A percentile compares a stretch with the other conserved stretches of the same genome.
These are phyloP conservation scores for Chrysomela aeneicollis DNA, from an alignment of 2,888 invertebrate genomes.

Conservation along the genomic window DNA sequence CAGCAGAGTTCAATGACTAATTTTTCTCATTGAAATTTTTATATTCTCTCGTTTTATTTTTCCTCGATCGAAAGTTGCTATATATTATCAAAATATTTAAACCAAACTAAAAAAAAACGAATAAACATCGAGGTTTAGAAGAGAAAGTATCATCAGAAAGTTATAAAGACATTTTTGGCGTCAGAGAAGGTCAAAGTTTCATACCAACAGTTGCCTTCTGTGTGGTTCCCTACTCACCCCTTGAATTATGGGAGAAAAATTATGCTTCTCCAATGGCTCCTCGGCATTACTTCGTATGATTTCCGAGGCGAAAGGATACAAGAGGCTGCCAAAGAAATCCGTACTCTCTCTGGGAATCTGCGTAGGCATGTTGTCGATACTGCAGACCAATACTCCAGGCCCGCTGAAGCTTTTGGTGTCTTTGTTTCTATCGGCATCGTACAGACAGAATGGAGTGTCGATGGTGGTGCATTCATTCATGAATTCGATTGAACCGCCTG, in stretches of 20 bases:
- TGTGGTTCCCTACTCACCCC: too few species aligned
- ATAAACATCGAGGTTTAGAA: too few species aligned
- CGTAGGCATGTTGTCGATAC: constrained; percentile 99
- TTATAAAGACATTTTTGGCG: too few species aligned
- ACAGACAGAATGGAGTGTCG: constrained; percentile 98
- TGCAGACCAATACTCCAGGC: constrained; percentile 97
- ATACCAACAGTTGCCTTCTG: too few species aligned
- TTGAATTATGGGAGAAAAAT: constrained; percentile 75
- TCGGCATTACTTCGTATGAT: constrained; percentile 85
- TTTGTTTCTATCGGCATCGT: constrained; percentile 98
- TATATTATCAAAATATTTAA: too few species aligned
- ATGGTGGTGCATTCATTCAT: constrained; percentile 99
- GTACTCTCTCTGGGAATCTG: constrained; percentile 97
- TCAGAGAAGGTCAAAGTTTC: too few species aligned
- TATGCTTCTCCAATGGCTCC: constrained; percentile 78
- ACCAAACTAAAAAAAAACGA: too few species aligned
- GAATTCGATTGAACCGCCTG: constrained; percentile 81
- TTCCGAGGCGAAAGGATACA: constrained; percentile 88
- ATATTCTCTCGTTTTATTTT: too few species aligned
- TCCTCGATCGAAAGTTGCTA: too few species aligned
- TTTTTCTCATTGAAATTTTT: too few species aligned
- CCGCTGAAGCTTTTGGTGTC: constrained; percentile 96
- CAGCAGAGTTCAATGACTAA: too few species aligned
- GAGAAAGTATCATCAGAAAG: too few species aligned
- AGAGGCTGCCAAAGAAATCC: constrained; percentile 94